A percentile compares a stretch with the other conserved stretches of the same genome.
These are phyloP conservation scores for Deroplatys truncata DNA, from an alignment of 2,888 invertebrate genomes.

Conservation along the genomic window DNA sequence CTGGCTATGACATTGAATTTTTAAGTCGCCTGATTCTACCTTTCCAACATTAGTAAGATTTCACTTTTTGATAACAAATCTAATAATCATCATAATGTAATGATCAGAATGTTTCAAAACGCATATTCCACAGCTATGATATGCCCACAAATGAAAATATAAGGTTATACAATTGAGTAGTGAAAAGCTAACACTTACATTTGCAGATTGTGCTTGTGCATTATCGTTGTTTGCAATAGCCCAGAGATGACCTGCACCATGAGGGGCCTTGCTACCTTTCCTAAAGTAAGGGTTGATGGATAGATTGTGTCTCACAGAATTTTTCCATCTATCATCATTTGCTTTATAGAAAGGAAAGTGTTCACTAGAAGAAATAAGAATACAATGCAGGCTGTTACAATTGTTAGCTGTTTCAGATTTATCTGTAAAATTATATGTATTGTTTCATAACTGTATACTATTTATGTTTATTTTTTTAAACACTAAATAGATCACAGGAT, in stretches of 20 bases:
- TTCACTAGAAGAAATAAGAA: conserved; percentile 55
- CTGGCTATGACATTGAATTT: no score
- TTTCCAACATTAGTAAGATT: no score
- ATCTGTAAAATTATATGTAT: background rate
- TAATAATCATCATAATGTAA: no score
- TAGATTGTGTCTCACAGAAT: conserved; percentile 84
- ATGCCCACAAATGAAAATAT: no score
- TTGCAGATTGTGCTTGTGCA: background rate
- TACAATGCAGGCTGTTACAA: background rate
- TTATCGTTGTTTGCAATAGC: conserved; percentile 50
- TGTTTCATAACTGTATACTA: background rate
- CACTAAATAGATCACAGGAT: background rate
- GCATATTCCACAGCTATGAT: no score
- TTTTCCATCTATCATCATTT: conserved; percentile 90
- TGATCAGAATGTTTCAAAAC: no score
- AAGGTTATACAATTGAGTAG: background rate
- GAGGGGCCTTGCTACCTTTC: conserved; percentile 79
- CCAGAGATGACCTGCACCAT: conserved; percentile 88
- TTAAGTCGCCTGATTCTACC: no score
- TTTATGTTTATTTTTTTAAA: background rate
- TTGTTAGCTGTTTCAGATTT: background rate
- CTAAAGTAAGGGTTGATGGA: conserved; percentile 90
- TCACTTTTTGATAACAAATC: no score
- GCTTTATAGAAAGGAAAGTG: conserved; percentile 86
- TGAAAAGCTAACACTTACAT: background rate